Conservation (phyloP, 2,113 vertebrate genomes). For the Cricetomys ansorgei region DNA sequence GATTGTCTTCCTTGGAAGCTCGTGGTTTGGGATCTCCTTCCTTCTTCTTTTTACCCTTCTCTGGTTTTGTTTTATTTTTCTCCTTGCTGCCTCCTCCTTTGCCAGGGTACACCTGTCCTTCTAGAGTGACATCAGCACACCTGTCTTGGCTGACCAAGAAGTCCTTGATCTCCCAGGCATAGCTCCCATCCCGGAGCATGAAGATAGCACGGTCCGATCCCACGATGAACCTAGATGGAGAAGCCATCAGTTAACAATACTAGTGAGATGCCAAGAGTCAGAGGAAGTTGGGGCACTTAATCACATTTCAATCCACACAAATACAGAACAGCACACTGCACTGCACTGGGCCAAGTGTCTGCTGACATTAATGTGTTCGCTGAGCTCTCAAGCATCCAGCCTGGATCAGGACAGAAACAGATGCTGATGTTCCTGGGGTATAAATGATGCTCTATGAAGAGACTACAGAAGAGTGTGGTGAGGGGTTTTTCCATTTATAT, state of each 20-base stretch:
- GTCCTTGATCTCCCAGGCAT: slow-evolving; percentile 99
- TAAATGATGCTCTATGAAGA: rapidly evolving
- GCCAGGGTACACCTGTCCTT: slow-evolving; percentile 97
- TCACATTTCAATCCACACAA: background rate
- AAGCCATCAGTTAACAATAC: background rate
- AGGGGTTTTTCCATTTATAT: rapidly evolving
- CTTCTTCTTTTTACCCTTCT: slow-evolving; percentile 90
- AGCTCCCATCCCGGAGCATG: slow-evolving; percentile 96
- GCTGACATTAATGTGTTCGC: background rate
- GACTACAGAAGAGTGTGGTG: rapidly evolving
- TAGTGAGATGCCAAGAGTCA: background rate
- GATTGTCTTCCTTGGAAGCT: slow-evolving; percentile 85
- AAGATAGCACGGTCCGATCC: slow-evolving; percentile 97
- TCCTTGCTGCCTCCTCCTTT: slow-evolving; percentile 87
- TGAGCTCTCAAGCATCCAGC: background rate
- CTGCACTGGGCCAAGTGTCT: background rate
- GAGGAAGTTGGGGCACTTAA: background rate
- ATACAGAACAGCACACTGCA: background rate
- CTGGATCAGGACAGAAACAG: background rate
- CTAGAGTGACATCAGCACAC: slow-evolving; percentile 95
- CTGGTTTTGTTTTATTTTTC: slow-evolving; percentile 86
- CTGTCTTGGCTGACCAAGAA: slow-evolving; percentile 94
- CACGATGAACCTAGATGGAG: slow-evolving; percentile 94
- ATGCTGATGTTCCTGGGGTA: background rate
- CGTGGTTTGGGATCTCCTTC: slow-evolving; percentile 79